Conservation (phyloP, 2,888 invertebrate genomes). For the Chrysodeixis includens region DNA sequence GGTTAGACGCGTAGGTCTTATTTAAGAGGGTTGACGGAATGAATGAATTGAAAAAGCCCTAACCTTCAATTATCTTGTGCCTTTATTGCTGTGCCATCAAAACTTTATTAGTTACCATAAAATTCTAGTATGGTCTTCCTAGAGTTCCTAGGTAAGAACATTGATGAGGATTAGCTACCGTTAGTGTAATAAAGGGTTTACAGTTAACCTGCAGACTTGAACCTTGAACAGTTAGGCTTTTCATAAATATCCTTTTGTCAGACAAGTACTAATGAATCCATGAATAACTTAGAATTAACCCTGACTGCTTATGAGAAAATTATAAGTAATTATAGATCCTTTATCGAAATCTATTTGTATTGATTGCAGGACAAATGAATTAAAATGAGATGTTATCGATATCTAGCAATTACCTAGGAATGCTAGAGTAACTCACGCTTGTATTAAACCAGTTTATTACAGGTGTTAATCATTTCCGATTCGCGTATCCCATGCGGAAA, state of each 20-base stretch:
- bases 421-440: conserved; percentile 20
- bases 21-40: too few species aligned
- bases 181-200: background rate
- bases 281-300: too few species aligned
- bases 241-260: background rate
- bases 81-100: too few species aligned
- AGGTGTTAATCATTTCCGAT: conserved; percentile 55
- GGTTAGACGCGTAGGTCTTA: too few species aligned
- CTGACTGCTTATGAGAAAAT: background rate
- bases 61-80: too few species aligned
- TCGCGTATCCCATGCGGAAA: conserved; percentile 45
- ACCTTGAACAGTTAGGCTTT: background rate
- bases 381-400: background rate
- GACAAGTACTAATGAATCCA: background rate
- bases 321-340: background rate
- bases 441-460: conserved; percentile 35
- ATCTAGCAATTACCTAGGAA: conserved; percentile 7
- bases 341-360: background rate
- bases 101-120: too few species aligned
- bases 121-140: too few species aligned
- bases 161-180: background rate
- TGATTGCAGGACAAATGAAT: background rate
- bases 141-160: too few species aligned
- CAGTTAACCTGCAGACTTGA: background rate
- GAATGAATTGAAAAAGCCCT: too few species aligned